Conservation (phyloP, 2,888 invertebrate species). For the Hirudinaria manillensis region DNA sequence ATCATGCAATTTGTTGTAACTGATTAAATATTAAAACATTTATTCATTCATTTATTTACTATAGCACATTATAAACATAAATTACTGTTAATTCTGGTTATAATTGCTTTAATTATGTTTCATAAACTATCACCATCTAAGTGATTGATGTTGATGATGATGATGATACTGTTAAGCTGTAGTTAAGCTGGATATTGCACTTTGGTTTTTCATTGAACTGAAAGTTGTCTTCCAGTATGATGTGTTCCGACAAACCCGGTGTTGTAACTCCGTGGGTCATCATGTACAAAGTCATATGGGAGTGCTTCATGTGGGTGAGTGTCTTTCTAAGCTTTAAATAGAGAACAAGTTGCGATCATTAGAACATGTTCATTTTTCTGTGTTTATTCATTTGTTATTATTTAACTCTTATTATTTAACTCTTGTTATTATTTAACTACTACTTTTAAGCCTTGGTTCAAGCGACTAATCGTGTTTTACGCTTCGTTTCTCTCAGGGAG, state of each 20-base stretch:
- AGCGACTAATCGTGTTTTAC: neutral
- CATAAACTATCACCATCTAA: no score
- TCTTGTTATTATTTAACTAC: neutral
- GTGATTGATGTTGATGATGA: neutral
- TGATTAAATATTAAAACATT: no score
- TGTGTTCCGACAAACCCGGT: constrained; percentile 71
- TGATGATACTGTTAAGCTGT: neutral
- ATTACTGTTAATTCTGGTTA: no score
- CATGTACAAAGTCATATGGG: constrained; percentile 68
- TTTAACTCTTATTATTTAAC: neutral
- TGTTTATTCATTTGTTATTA: neutral
- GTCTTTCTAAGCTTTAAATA: neutral
- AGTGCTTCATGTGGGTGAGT: constrained; percentile 31
- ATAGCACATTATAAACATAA: no score
- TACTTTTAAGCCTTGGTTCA: neutral
- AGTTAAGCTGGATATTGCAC: neutral
- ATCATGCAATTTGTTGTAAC: neutral
- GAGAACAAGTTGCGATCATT: no score
- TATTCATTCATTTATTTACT: no score
- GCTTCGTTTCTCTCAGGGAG: constrained; percentile 49
- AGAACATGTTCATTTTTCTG: neutral
- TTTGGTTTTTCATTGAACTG: no score
- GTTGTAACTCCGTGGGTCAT: constrained; percentile 81
- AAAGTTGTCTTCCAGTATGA: constrained; percentile 64
- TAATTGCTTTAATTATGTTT: no score